Base-by-base conservation (phyloP, 2,113 vertebrate species). In the Deroptyus accipitrinus region DNA sequence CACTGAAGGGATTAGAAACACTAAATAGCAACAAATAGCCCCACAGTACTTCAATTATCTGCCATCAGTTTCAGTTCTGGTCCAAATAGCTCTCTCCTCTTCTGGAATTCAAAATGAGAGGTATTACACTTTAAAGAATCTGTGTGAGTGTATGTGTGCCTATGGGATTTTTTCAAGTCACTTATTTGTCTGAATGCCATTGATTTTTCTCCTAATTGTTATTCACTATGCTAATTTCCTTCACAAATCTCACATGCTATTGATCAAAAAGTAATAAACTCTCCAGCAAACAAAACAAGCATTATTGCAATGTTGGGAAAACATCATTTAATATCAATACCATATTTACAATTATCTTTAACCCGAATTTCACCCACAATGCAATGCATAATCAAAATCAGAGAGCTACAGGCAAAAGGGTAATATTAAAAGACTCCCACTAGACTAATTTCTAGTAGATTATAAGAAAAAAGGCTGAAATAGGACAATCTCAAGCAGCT, bases 161-260 rank as follows among this genome's bases (percentile, higher is more conserved):
- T 98, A 92, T 98, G 95, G 98, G 98, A 98, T 95, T 97, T 98
- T 98, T 97, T 98, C 97, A 98, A 98, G 97, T 97, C 97, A 97
- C 96, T 97, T 98, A 98, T 99, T 99, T 99, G 98, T 98, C 98
- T 98, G 98, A 99, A 98, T 98, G 98, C 97, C 96, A 99, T 99
- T 97, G 99, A 99, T 99, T 98, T 98, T 97, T 98, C 93, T 94
- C 98, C 98, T 99, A 98, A 99, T 99, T 98, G 98, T 98, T 99
- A 99, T 98, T 99, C 98, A 98, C 98, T 98, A 98, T 98, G 98
- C 98, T 99, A 99, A 99, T 99, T 98, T 98, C 97, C 97, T 98
- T 98, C 98, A 99, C 98, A 99, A 99, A 99, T 99, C 98, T 98
- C 98, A 98, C 97, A 98, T 98, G 96, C 95, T 98, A 99, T 99